phyloP scores from a whole-genome alignment of 2,797 vertebrate genomes.

The Pseudochirops corinnae region DNA sequence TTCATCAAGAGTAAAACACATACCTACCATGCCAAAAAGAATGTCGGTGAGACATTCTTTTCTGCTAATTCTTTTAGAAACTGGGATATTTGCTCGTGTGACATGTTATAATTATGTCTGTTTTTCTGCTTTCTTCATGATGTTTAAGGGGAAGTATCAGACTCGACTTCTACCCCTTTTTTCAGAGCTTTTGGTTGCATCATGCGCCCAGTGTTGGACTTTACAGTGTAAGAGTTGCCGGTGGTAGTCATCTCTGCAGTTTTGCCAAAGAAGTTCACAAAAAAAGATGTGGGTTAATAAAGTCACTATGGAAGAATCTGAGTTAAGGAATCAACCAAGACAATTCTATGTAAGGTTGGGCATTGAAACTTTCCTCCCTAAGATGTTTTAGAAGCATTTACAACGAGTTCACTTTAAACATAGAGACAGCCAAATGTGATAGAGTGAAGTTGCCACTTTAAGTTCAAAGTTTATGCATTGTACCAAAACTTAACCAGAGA shows the following conservation, averaged over 20 bases:
- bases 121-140: background rate
- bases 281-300: background rate
- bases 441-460: background rate
- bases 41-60: background rate
- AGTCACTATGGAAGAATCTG: background rate
- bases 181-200: background rate
- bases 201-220: background rate
- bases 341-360: background rate
- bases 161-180: background rate
- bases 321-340: background rate
- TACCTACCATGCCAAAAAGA: background rate
- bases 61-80: slow-evolving; percentile 7
- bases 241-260: background rate
- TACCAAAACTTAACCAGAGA: background rate
- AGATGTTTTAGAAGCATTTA: background rate
- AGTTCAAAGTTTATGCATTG: slow-evolving; percentile 6
- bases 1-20: background rate
- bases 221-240: background rate
- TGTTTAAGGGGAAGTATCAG: background rate
- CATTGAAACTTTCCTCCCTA: slow-evolving; percentile 2
- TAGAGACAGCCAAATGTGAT: background rate
- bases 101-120: background rate
- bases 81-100: background rate
- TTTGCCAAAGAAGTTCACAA: slow-evolving; percentile 9
- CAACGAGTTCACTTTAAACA: background rate